Evolutionary conservation across 1,140 invertebrate species (phyloP).

Genomic region (Vanessa tameamea): DNA sequence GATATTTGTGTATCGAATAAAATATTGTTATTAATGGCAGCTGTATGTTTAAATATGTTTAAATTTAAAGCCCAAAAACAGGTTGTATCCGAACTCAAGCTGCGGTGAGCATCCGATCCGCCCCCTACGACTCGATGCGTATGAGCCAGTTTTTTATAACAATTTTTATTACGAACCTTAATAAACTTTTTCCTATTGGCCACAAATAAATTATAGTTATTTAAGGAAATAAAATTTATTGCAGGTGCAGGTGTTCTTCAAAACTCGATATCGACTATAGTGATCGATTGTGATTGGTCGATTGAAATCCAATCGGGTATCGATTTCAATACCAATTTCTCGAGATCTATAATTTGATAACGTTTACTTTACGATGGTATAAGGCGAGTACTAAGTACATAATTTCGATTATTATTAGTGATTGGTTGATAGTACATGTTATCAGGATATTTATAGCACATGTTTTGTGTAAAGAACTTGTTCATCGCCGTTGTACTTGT

Average conservation of each 20-base stretch:
- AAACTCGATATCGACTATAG: conserved; percentile 57
- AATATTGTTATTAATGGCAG: conserved; percentile 36
- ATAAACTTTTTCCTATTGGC: conserved; percentile 77
- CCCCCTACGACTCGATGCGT: conserved; percentile 56
- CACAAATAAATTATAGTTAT: conserved; percentile 65
- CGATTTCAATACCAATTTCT: conserved; percentile 11
- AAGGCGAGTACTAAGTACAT: background rate
- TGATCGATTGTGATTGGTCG: conserved; percentile 60
- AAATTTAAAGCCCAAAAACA: conserved; percentile 51
- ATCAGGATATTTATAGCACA: conserved; percentile 6
- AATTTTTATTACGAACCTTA: conserved; percentile 55
- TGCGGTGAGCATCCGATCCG: conserved; percentile 49
- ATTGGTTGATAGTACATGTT: conserved; percentile 7
- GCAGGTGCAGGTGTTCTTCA: conserved; percentile 59
- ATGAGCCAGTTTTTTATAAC: conserved; percentile 55
- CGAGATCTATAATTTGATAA: conserved; percentile 2
- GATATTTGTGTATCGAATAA: background rate
- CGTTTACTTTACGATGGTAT: background rate
- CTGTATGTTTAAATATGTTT: conserved; percentile 37
- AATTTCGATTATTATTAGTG: background rate
- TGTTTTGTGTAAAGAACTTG: conserved; percentile 51
- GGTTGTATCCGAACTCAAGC: conserved; percentile 44
- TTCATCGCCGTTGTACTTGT: conserved; percentile 52
- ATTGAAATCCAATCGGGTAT: conserved; percentile 37
- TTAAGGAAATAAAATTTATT: conserved; percentile 71